Conservation (phyloP, 2,888 invertebrate species). For the Mylabris sibirica region DNA sequence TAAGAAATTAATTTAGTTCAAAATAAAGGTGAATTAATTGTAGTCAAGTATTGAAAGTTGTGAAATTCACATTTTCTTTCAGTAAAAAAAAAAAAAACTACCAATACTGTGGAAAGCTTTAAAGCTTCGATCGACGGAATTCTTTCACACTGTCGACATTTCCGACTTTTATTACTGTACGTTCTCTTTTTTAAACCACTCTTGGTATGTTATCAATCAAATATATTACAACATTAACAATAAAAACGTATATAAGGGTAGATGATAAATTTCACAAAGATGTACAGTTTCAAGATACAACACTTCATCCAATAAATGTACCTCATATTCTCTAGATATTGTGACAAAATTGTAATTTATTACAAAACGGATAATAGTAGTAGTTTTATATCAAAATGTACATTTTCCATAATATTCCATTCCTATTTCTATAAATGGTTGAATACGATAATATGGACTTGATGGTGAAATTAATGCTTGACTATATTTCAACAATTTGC, state of each 20-base stretch:
- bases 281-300: background rate
- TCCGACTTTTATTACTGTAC: background rate
- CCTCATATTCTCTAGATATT: slow-evolving; percentile 12
- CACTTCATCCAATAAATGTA: slow-evolving; percentile 15
- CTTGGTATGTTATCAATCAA: background rate
- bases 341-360: slow-evolving; percentile 15
- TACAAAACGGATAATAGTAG: background rate
- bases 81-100: too few species aligned
- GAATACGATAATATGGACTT: background rate
- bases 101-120: background rate
- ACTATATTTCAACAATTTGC: slow-evolving; percentile 9
- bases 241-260: background rate
- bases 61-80: too few species aligned
- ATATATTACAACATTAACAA: slow-evolving; percentile 7
- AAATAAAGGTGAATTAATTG: too few species aligned
- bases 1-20: too few species aligned
- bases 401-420: slow-evolving; percentile 10
- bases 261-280: background rate
- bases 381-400: slow-evolving; percentile 1
- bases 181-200: background rate
- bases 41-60: too few species aligned
- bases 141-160: background rate
- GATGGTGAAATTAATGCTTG: slow-evolving; percentile 6
- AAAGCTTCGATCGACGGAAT: background rate
- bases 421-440: background rate